Conservation (phyloP, 2,888 invertebrate genomes). For the Agonopterix arenella region DNA sequence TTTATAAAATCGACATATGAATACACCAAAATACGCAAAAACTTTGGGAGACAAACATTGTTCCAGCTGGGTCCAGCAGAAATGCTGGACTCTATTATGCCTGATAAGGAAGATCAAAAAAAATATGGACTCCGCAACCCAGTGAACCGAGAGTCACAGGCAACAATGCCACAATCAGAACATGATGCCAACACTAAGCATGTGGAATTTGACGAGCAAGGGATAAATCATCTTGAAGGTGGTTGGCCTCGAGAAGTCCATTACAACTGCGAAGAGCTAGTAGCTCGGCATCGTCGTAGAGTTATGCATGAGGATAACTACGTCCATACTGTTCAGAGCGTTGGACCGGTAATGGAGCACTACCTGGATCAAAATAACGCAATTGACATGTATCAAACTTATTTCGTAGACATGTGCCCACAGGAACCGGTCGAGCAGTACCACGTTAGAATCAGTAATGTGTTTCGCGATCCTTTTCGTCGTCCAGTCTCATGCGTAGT, state of each 20-base stretch:
- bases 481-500: conserved; percentile 77
- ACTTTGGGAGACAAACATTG: conserved; percentile 68
- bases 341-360: conserved; percentile 78
- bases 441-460: conserved; percentile 78
- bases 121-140: conserved; percentile 71
- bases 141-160: conserved; percentile 65
- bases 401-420: conserved; percentile 77
- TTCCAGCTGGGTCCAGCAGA: conserved; percentile 62
- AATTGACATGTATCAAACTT: conserved; percentile 87
- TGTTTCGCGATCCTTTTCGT: conserved; percentile 79
- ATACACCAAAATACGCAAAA: conserved; percentile 65
- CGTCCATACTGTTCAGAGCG: conserved; percentile 77
- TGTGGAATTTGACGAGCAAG: conserved; percentile 75
- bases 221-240: conserved; percentile 86
- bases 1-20: conserved; percentile 50
- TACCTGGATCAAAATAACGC: conserved; percentile 87
- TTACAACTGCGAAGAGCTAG: conserved; percentile 81
- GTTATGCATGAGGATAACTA: conserved; percentile 88
- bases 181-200: conserved; percentile 79
- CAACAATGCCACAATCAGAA: conserved; percentile 55
- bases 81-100: conserved; percentile 53
- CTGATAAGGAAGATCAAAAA: conserved; percentile 51
- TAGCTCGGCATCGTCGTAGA: conserved; percentile 84
- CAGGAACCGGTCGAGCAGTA: conserved; percentile 74
- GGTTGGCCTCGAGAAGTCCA: conserved; percentile 90